A percentile compares a stretch with the other conserved stretches of the same genome.
Conservation (phyloP, 2,797 vertebrate genomes). For the Carcharodon carcharias region DNA sequence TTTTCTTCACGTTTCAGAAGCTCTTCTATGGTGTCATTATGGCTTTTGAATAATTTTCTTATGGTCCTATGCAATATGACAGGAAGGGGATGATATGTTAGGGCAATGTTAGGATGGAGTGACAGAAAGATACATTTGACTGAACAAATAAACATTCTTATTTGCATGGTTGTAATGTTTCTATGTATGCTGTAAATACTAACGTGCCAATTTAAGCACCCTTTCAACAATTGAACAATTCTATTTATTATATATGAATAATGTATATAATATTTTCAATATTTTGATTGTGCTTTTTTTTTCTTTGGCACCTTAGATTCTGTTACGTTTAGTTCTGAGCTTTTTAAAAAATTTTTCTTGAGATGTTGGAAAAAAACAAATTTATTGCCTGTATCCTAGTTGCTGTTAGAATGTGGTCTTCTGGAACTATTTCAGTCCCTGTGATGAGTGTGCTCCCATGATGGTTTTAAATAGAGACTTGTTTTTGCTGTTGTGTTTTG, state of each 20-base stretch:
- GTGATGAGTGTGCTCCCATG: background rate
- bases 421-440: background rate
- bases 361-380: background rate
- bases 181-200: too few relatives aligned
- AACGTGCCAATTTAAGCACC: background rate
- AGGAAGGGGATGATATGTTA: background rate
- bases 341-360: background rate
- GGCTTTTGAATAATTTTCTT: background rate
- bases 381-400: background rate
- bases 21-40: background rate
- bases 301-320: background rate
- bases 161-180: background rate
- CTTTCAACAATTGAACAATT: background rate
- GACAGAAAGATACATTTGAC: background rate
- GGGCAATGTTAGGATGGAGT: background rate
- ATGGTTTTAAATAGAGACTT: background rate
- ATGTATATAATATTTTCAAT: background rate
- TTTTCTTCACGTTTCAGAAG: background rate
- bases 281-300: background rate
- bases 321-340: background rate
- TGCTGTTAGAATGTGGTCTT: background rate
- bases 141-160: background rate
- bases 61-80: too few relatives aligned
- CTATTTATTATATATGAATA: background rate
- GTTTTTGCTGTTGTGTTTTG: background rate